These are phyloP conservation scores for Chloebia gouldiae DNA, from an alignment of 2,113 vertebrate genomes.

Conservation along the genomic window DNA sequence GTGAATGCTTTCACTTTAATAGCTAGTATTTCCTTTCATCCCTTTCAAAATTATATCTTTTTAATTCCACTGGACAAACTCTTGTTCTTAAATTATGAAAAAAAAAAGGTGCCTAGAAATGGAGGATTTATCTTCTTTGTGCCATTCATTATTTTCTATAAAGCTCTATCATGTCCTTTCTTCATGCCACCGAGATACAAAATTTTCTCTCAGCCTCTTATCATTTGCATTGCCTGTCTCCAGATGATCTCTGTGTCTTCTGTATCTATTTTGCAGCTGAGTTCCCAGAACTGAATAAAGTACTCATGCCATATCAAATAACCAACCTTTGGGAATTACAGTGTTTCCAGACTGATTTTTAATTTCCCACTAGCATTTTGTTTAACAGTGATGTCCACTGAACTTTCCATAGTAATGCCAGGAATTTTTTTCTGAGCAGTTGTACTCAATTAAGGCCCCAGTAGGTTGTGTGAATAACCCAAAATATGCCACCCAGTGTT, in stretches of 20 bases:
- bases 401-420: not conserved
- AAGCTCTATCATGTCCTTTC: not conserved
- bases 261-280: not conserved
- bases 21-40: conserved; percentile 2
- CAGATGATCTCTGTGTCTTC: not conserved
- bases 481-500: not conserved
- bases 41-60: not conserved
- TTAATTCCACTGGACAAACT: not conserved
- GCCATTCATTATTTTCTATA: not conserved
- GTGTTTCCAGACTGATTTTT: not conserved
- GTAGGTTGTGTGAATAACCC: not conserved
- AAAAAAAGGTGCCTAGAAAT: not conserved
- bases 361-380: not conserved
- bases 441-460: not conserved
- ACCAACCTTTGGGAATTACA: not conserved
- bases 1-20: not conserved
- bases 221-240: not conserved
- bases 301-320: not conserved
- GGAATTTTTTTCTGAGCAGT: not conserved
- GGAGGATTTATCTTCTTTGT: not conserved
- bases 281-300: not conserved
- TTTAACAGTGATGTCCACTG: not conserved
- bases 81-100: not conserved
- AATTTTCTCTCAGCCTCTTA: not conserved
- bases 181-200: not conserved